Evolutionary conservation across 1,140 invertebrate genomes (phyloP).

Genomic region (Carposina sasakii): DNA sequence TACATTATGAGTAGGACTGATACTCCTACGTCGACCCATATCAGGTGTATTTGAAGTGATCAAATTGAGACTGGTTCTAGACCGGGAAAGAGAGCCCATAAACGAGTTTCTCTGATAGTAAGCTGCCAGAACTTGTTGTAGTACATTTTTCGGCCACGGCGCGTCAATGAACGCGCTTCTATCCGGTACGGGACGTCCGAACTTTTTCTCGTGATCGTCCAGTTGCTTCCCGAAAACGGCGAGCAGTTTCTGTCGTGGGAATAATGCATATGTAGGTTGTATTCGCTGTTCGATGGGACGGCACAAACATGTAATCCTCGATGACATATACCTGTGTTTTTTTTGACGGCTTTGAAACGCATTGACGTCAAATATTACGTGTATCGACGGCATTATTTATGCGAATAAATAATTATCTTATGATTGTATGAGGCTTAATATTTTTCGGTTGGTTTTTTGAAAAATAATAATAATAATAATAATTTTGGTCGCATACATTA

Average conservation of each 20-base stretch:
- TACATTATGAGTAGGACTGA: conserved; percentile 35
- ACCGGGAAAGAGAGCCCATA: conserved; percentile 69
- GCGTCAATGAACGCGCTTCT: conserved; percentile 48
- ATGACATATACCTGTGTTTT: too few species aligned
- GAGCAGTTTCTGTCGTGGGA: conserved; percentile 47
- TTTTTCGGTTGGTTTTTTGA: too few species aligned
- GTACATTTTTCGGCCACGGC: conserved; percentile 67
- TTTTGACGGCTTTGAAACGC: too few species aligned
- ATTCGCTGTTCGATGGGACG: conserved; percentile 26
- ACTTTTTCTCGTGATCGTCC: conserved; percentile 70
- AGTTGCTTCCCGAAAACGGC: conserved; percentile 56
- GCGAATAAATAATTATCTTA: too few species aligned
- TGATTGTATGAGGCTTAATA: too few species aligned
- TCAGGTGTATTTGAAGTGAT: conserved; percentile 39
- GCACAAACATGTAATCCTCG: conserved; percentile 35
- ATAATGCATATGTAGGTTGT: conserved; percentile 26
- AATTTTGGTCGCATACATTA: too few species aligned
- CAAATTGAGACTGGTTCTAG: conserved; percentile 68
- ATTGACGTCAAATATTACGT: too few species aligned
- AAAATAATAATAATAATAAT: too few species aligned
- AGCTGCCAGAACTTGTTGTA: conserved; percentile 64
- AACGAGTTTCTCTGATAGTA: conserved; percentile 68
- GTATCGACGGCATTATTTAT: too few species aligned
- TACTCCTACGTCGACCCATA: conserved; percentile 41
- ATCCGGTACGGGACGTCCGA: conserved; percentile 64